These are phyloP conservation scores for Drosophila monieri DNA, from an alignment of 2,888 invertebrate genomes.

Conservation along the genomic window DNA sequence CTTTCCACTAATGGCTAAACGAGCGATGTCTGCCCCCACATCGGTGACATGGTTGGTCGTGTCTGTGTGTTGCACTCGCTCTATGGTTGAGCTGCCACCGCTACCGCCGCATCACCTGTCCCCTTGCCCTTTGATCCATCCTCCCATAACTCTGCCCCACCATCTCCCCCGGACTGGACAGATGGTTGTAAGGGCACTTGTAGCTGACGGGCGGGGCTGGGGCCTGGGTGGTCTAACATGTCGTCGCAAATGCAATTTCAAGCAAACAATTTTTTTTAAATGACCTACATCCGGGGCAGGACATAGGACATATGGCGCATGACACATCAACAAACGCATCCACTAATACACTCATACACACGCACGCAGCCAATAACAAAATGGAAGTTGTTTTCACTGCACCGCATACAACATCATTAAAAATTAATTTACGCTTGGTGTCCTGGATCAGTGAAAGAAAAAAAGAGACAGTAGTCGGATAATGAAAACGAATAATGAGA, in stretches of 20 bases:
- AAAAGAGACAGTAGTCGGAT: neutral
- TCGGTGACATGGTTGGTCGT: slow-evolving; percentile 38
- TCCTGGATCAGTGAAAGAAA: slow-evolving; percentile 49
- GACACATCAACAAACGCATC: slow-evolving; percentile 33
- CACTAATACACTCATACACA: slow-evolving; percentile 11
- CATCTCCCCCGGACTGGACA: slow-evolving; percentile 6
- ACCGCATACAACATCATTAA: slow-evolving; percentile 78
- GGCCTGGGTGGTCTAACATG: slow-evolving; percentile 55
- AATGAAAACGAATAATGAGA: no score
- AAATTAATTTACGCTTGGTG: slow-evolving; percentile 80
- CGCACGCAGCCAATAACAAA: slow-evolving; percentile 48
- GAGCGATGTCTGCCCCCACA: slow-evolving; percentile 35
- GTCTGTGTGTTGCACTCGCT: slow-evolving; percentile 34
- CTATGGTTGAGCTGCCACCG: slow-evolving; percentile 22
- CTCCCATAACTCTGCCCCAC: slow-evolving; percentile 41
- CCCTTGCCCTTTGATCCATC: slow-evolving; percentile 5
- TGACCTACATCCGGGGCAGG: slow-evolving; percentile 76
- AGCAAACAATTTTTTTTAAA: slow-evolving; percentile 77
- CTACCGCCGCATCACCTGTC: neutral
- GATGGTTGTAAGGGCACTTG: slow-evolving; percentile 65
- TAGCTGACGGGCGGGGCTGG: slow-evolving; percentile 58
- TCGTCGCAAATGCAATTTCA: slow-evolving; percentile 79
- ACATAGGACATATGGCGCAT: slow-evolving; percentile 10
- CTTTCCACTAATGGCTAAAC: slow-evolving; percentile 72
- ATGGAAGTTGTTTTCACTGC: slow-evolving; percentile 65